A percentile compares a stretch with the other conserved stretches of the same genome.
Evolutionary conservation across 2,888 invertebrate genomes (phyloP).

Genomic region (Drosophila bunnanda): DNA sequence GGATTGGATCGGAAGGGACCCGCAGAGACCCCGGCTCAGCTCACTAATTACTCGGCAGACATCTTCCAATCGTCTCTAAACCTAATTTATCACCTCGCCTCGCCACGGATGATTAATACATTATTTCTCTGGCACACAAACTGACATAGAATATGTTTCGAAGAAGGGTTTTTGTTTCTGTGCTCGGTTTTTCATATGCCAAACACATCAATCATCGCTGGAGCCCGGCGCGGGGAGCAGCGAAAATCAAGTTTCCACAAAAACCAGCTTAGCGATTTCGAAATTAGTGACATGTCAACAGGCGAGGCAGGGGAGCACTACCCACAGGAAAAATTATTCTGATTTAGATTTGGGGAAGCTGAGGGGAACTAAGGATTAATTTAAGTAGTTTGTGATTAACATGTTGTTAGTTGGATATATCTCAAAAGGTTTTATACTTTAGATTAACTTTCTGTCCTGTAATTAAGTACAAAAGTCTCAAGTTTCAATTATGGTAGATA

Average conservation of each 20-base stretch:
- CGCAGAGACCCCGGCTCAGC: slow-evolving; percentile 23
- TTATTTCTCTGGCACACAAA: slow-evolving; percentile 58
- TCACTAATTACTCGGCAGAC: slow-evolving; percentile 70
- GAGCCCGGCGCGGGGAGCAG: slow-evolving; percentile 26
- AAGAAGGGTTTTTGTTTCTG: slow-evolving; percentile 59
- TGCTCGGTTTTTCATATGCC: slow-evolving; percentile 42
- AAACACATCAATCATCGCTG: slow-evolving; percentile 70
- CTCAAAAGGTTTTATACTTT: background rate
- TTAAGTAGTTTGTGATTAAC: background rate
- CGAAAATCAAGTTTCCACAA: slow-evolving; percentile 52
- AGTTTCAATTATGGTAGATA: too few species aligned
- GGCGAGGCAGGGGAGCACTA: slow-evolving; percentile 30
- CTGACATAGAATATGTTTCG: slow-evolving; percentile 71
- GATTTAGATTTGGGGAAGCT: background rate
- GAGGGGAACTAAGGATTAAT: background rate
- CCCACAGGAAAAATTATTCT: slow-evolving; percentile 41
- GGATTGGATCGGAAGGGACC: slow-evolving; percentile 3
- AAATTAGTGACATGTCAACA: slow-evolving; percentile 80
- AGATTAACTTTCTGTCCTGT: too few species aligned
- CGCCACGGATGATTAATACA: slow-evolving; percentile 69
- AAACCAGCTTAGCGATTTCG: slow-evolving; percentile 60
- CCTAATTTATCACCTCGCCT: slow-evolving; percentile 69
- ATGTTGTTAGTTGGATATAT: background rate
- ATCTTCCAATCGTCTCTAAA: slow-evolving; percentile 61
- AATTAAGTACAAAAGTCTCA: background rate